Evolutionary conservation across 2,888 invertebrate species (phyloP).

Genomic region (Hydropsyche betteni): DNA sequence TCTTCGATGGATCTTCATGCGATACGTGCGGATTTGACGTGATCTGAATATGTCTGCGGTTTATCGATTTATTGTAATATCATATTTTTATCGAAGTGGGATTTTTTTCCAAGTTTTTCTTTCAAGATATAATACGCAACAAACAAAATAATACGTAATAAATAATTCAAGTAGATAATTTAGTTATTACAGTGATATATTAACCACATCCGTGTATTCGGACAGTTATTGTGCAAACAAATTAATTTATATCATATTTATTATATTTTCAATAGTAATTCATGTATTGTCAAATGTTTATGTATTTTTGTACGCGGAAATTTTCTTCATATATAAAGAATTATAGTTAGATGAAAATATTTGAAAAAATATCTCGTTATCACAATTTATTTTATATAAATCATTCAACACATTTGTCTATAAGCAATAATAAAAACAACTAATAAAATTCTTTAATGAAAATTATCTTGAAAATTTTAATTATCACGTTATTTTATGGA

Average conservation of each 20-base stretch:
- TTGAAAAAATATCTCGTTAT: too few species aligned
- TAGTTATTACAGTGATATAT: neutral
- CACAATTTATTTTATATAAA: too few species aligned
- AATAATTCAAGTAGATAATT: slow-evolving; percentile 15
- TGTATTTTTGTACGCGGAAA: too few species aligned
- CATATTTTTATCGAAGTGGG: neutral
- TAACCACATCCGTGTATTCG: slow-evolving; percentile 7
- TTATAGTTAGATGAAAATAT: too few species aligned
- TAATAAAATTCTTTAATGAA: too few species aligned
- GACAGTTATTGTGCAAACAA: slow-evolving; percentile 1
- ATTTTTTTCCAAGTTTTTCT: too few species aligned
- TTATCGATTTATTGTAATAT: neutral
- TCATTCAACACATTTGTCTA: too few species aligned
- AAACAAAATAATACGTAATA: slow-evolving; percentile 12
- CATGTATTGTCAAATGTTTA: too few species aligned
- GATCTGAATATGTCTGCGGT: neutral
- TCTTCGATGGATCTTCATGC: neutral
- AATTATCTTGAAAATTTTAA: too few species aligned
- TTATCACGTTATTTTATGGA: too few species aligned
- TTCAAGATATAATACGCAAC: neutral
- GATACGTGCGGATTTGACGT: slow-evolving; percentile 12
- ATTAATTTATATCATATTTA: slow-evolving; percentile 10
- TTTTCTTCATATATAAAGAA: too few species aligned
- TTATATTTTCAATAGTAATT: neutral
- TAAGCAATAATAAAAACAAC: too few species aligned